Base-by-base conservation (phyloP, 2,797 vertebrate genomes). In the Euphonia xanthogaster region DNA sequence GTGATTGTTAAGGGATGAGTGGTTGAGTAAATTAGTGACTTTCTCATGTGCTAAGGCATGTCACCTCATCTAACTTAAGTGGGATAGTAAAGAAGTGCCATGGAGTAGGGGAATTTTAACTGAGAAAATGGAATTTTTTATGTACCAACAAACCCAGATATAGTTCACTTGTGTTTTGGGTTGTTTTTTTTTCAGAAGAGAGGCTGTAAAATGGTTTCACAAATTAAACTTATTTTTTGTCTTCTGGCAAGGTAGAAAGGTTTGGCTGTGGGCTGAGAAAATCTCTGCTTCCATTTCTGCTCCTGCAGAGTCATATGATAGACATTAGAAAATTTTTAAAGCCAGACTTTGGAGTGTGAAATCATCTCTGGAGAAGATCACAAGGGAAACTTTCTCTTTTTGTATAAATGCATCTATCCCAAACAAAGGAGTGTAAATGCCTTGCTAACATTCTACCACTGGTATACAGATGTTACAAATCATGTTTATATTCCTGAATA, bases 401-500 rank as follows among this genome's bases (percentile, higher is more conserved):
- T 91, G 76, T 84, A 50, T 81, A 78, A 73, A 78, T 40, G 30
- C 31, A 14, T 84, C 33, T 84, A 53, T 86, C 54, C 55, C 73
- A 94, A 95, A 76, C 80, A 95, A 95, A 93, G 51, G 88, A 75
- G 55, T 81, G 65, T 67, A 91, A 94, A 91, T 81, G 31, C 86
- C 85, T 93, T 92, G 70, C 58, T 96, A 93, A 70, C 50, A 72
- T 60, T 94, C 53, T 86, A 73, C 53, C 35, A 48, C 44, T 86
- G 51, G 48, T 62, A 62, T 47, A 86, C 92, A 97, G 90, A 96
- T 95, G 92, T 95, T 96, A 73, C 18, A 75, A 88, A 90, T 92
- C 66, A 79, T 86, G 48, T 90, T 94, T 95, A 90, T 78, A 37
- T 92, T 96, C 58, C 96, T 96, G 86, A 96, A 95, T 95, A 96